These are phyloP conservation scores for Nezara viridula DNA, from an alignment of 2,888 invertebrate species.

Conservation along the genomic window DNA sequence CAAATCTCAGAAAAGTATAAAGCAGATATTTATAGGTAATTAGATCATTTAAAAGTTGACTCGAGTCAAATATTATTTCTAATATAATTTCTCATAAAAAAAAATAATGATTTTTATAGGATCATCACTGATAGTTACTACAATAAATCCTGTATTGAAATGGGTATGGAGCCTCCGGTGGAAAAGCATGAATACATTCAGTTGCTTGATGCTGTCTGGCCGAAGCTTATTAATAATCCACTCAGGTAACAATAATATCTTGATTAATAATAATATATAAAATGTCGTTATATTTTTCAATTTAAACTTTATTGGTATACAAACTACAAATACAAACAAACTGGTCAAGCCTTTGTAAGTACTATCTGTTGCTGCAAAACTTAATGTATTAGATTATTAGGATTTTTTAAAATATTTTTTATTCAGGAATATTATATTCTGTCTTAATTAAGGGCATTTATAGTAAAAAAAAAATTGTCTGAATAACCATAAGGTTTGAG, in stretches of 20 bases:
- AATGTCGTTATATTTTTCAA: too few species aligned
- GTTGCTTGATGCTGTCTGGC: conserved; percentile 80
- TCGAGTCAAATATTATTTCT: neutral
- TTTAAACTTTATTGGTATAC: too few species aligned
- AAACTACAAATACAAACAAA: too few species aligned
- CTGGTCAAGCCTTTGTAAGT: too few species aligned
- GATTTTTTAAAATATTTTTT: too few species aligned
- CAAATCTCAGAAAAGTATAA: conserved; percentile 77
- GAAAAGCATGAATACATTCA: conserved; percentile 78
- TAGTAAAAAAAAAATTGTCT: too few species aligned
- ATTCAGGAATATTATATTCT: too few species aligned
- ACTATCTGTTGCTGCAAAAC: too few species aligned
- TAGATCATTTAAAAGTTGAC: neutral
- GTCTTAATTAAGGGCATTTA: too few species aligned
- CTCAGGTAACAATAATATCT: conserved; percentile 69
- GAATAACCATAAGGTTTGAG: too few species aligned
- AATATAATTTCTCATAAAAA: neutral
- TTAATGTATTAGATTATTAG: too few species aligned
- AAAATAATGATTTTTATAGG: conserved; percentile 74
- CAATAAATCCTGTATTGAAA: conserved; percentile 87
- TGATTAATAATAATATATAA: neutral
- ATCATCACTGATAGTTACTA: conserved; percentile 89
- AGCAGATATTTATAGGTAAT: conserved; percentile 79
- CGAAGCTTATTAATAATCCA: conserved; percentile 77
- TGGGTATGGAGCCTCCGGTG: conserved; percentile 81